Evolutionary conservation across 2,797 vertebrate species (phyloP), one percentile per base, ranked within the genome.

Genomic region (Ptychadena robeensis): DNA sequence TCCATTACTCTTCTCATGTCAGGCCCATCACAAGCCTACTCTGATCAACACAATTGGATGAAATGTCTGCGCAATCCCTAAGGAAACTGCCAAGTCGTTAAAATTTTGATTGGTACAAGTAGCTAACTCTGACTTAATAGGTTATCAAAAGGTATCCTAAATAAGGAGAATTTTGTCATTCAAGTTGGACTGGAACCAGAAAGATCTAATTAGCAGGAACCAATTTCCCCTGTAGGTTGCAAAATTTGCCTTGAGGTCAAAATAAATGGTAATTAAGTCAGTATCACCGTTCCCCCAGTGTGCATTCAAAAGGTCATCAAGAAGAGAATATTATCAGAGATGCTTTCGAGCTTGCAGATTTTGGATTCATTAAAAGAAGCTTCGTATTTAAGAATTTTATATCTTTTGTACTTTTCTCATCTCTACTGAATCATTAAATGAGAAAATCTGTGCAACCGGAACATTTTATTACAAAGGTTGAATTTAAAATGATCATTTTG

Each of bases 81-180:
- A 25, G 22, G 57, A 75, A 75, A 65, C n/a, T 71, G 34, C 14
- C 2, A 10, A 35, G 12, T 35, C 69, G 65, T 44, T 79, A 57
- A 67, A 35, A 69, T 67, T 80, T 71, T 70, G 32, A 86, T 25
- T 86, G 76, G 73, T 40, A 79, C 63, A 76, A 57, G 15, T 64
- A 88, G 87, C 68, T 75, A 89, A 77, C 81, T 68, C 81, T 90
- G 79, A 64, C 82, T 91, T 87, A 88, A 88, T 85, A 28, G 71
- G 79, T 86, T 92, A 90, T 86, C 88, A 89, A 87, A 88, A 89
- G 86, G 40, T 82, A 38, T 88, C 81, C 88, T 87, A 90, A 91
- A 87, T 81, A 91, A 91, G 83, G 88, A 91, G 87, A 90, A 91
- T 90, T 90, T 90, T 92, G 89, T 91, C 87, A 88, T 92, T 92